These are phyloP conservation scores for Parambassis ranga DNA, from an alignment of 2,797 vertebrate genomes.

Conservation along the genomic window DNA sequence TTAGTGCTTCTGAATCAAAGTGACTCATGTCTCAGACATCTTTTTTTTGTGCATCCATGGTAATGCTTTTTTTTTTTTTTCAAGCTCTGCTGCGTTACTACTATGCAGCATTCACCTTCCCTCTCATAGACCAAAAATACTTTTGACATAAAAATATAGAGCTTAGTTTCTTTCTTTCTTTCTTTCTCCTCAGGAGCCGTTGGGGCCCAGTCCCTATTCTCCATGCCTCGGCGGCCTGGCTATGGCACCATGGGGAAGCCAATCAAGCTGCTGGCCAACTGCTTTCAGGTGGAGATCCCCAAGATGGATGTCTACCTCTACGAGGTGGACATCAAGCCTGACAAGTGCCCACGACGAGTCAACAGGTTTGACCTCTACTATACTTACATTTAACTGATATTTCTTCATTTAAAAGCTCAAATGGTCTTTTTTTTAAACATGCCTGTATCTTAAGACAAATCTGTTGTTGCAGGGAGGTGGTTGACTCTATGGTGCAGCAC, in stretches of 20 bases:
- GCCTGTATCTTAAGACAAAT: too few species aligned
- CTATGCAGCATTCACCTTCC: too few species aligned
- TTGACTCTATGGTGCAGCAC: conserved; percentile 99
- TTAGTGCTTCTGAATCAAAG: conserved; percentile 45
- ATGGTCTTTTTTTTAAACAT: background rate
- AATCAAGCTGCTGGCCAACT: conserved; percentile 99
- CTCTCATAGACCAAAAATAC: too few species aligned
- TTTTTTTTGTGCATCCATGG: background rate
- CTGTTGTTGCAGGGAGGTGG: conserved; percentile 90
- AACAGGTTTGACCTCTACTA: conserved; percentile 85
- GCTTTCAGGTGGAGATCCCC: conserved; percentile 99
- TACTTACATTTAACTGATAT: background rate
- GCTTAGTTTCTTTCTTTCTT: background rate
- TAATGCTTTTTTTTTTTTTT: background rate
- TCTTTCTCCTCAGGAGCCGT: conserved; percentile 83
- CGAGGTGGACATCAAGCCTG: conserved; percentile 99
- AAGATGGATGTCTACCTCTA: conserved; percentile 99
- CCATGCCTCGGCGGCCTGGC: conserved; percentile 95
- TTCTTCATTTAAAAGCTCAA: background rate
- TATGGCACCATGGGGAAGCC: conserved; percentile 99
- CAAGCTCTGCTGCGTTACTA: background rate
- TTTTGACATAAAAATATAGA: too few species aligned
- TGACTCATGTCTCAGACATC: conserved; percentile 65
- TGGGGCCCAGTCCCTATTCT: conserved; percentile 97
- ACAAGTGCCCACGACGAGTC: conserved; percentile 97